Evolutionary conservation across 2,113 vertebrate genomes (phyloP).

Genomic region (Coreoperca whiteheadi): DNA sequence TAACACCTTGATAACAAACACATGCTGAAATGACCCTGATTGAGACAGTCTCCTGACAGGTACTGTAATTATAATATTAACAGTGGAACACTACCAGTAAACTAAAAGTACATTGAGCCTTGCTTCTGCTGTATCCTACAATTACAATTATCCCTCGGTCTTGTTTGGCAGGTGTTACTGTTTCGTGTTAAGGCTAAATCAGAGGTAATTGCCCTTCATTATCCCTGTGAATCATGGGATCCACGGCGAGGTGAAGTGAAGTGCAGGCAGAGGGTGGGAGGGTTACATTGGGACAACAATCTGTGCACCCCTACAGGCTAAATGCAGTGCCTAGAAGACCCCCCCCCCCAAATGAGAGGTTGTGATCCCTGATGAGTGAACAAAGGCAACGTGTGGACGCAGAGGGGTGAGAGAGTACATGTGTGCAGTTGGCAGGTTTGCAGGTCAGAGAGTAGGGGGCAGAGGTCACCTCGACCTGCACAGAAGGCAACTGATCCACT

Average conservation of each 20-base stretch:
- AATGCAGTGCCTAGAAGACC: not conserved
- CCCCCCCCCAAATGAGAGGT: constrained; percentile 26
- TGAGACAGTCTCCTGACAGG: constrained; percentile 2
- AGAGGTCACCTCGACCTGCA: constrained; percentile 32
- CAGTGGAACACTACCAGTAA: not conserved
- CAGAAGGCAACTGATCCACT: constrained; percentile 27
- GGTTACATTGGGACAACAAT: constrained; percentile 47
- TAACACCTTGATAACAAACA: constrained; percentile 8
- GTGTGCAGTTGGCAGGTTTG: constrained; percentile 20
- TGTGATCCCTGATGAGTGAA: constrained; percentile 41
- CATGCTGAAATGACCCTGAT: not conserved
- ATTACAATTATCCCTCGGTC: constrained; percentile 41
- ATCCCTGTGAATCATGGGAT: constrained; percentile 55
- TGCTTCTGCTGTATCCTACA: constrained; percentile 20
- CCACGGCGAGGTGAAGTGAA: not conserved
- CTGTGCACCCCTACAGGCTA: constrained; percentile 26
- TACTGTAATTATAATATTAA: constrained; percentile 35
- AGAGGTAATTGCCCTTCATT: constrained; percentile 53
- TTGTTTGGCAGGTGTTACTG: constrained; percentile 53
- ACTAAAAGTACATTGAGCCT: constrained; percentile 10
- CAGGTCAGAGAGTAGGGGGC: constrained; percentile 25
- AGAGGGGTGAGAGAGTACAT: constrained; percentile 10
- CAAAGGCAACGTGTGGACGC: constrained; percentile 8
- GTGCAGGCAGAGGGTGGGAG: constrained; percentile 7
- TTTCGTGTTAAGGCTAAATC: constrained; percentile 61